phyloP scores from a whole-genome alignment of 1,140 invertebrate species.

The Marisa cornuarietis region DNA sequence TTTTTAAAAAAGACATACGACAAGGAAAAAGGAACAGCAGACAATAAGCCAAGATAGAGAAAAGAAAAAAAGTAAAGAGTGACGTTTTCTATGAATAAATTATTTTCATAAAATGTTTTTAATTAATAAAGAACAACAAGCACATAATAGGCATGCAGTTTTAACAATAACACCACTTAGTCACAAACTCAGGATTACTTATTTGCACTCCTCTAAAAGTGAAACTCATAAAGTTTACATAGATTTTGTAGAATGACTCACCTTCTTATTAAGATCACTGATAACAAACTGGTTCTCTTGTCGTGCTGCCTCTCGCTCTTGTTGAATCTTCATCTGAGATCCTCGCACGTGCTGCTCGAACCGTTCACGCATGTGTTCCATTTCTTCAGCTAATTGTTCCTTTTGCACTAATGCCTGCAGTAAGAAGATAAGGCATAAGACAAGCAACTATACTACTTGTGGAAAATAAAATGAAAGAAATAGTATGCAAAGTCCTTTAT shows the following conservation, averaged over 20 bases:
- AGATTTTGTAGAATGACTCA: constrained; percentile 10
- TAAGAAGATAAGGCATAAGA: neutral
- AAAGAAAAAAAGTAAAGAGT: no score
- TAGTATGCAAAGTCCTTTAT: neutral
- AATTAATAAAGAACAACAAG: no score
- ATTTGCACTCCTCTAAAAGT: no score
- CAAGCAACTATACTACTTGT: neutral
- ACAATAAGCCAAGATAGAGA: no score
- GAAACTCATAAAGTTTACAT: no score
- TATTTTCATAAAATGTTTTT: no score
- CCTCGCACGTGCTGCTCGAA: constrained; percentile 48
- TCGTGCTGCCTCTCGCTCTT: constrained; percentile 48
- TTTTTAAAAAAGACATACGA: no score
- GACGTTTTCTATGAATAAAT: no score
- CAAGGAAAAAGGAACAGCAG: no score
- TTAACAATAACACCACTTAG: no score
- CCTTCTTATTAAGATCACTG: constrained; percentile 53
- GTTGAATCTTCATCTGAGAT: constrained; percentile 43
- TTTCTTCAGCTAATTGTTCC: constrained; percentile 54
- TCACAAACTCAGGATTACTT: no score
- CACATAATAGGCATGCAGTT: no score
- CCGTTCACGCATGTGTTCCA: constrained; percentile 44
- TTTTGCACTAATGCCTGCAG: constrained; percentile 56
- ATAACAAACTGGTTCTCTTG: constrained; percentile 44
- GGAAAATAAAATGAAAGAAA: neutral